Percentiles rank a stretch among this genome's conserved stretches.
Evolutionary conservation across 2,797 vertebrate genomes (phyloP).

Genomic region (Scolopax bukidnonensis): DNA sequence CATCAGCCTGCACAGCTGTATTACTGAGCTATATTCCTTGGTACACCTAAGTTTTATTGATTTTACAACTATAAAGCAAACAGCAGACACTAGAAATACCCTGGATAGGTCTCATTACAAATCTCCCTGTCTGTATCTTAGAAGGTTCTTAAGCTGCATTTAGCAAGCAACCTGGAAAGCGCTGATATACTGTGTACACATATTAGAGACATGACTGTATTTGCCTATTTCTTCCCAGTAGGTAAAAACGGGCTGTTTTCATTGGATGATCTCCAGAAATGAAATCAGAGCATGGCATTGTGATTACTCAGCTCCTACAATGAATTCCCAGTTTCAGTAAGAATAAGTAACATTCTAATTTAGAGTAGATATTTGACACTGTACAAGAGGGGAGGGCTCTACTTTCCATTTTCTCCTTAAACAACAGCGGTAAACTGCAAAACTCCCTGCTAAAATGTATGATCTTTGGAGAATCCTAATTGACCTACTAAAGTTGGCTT

Average conservation of each 20-base stretch:
- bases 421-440: slow-evolving; percentile 25
- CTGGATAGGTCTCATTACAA: slow-evolving; percentile 41
- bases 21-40: not conserved
- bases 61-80: slow-evolving; percentile 44
- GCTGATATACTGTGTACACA: slow-evolving; percentile 50
- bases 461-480: slow-evolving; percentile 69
- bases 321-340: slow-evolving; percentile 61
- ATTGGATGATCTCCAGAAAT: slow-evolving; percentile 61
- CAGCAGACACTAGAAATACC: slow-evolving; percentile 11
- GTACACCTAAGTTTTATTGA: slow-evolving; percentile 36
- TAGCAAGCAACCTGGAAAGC: slow-evolving; percentile 56
- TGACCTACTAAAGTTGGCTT: slow-evolving; percentile 69
- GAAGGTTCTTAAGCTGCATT: slow-evolving; percentile 56
- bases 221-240: slow-evolving; percentile 67
- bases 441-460: slow-evolving; percentile 28
- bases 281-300: slow-evolving; percentile 58
- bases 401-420: slow-evolving; percentile 43
- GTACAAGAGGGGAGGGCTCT: not conserved
- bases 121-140: slow-evolving; percentile 32
- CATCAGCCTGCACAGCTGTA: not conserved
- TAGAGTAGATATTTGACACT: slow-evolving; percentile 51
- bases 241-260: slow-evolving; percentile 58
- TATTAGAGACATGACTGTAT: slow-evolving; percentile 54
- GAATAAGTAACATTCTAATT: slow-evolving; percentile 64
- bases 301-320: slow-evolving; percentile 62